Evolutionary conservation across 2,113 vertebrate genomes (phyloP), one percentile per base, ranked within the genome.

Genomic region (Nycticorax nycticorax): DNA sequence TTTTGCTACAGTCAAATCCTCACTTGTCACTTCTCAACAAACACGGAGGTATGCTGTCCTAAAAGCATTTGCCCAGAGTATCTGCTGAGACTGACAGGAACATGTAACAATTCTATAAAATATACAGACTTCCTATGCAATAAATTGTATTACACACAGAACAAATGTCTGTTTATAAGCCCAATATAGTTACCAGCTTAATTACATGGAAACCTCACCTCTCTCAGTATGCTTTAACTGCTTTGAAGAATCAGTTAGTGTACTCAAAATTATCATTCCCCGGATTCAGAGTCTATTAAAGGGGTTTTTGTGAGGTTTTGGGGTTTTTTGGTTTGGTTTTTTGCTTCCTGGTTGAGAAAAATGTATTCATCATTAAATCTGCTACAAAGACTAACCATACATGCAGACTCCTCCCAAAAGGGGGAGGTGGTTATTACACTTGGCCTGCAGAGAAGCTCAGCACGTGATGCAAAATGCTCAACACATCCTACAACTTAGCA

Each of bases 401-500:
- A 16, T 3, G 8, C 68, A 64, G 59, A 14, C 18, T 64, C 11
- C 56, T 53, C 55, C 23, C 45, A 32, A 33, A 35, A 62, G 32
- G 55, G 30, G 45, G 5, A 12, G 10, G 22, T 30, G 22, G 16
- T 0, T 75, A 30, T 45, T 37, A 48, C 21, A 53, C 23, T 83
- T 63, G 4, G 37, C 50, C 56, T 43, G 33, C 1, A 79, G 19
- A 53, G 60, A 67, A 32, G 37, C 33, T 45, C 35, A 62, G 12
- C 27, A 22, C 6, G 0, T 5, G 28, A 8, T 85, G 27, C 55
- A n/a, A 63, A 68, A 39, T 1, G 0, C 48, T 85, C 32, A 56
- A 12, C 14, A 14, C 26, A 59, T 39, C 53, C 72, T 37, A 32
- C 48, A 75, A 1, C 22, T 37, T 22, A 27, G 30, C 39, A 64